Base-by-base conservation (phyloP, 2,113 vertebrate genomes). In the Irena cyanogastra region DNA sequence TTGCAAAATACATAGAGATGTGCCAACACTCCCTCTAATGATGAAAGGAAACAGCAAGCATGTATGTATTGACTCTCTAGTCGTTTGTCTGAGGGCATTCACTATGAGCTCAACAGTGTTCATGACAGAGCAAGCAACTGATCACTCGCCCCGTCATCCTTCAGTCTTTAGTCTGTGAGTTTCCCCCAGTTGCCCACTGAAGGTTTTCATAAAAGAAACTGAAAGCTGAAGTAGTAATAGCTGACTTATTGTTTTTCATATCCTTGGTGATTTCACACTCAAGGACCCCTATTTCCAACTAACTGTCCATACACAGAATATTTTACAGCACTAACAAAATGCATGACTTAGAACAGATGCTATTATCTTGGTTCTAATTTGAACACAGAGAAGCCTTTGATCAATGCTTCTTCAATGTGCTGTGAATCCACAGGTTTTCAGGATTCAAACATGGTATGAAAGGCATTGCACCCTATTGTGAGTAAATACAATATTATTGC, bases 351-450 rank as follows among this genome's bases (percentile, higher is more conserved):
- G 52, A 90, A 88, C 19, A 86, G 72, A 94, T 54, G 44, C 72
- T 90, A 78, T 94, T 89, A 91, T 93, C 57, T 72, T 61, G 44
- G 37, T 72, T 87, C 84, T 77, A 61, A 81, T 87, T 65, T 84
- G 93, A 94, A 75, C 60, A 90, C n/a, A 65, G 91, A 85, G 39
- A 22, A 89, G 65, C 24, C 84, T 94, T 95, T 94, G 80, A 94
- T 94, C 91, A 87, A 65, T 65, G 83, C 19, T 37, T 79, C 91
- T 95, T 85, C 72, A 85, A 39, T 52, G 16, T 76, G 37, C 84
- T 82, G 41, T 24, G 41, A 85, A 85, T 72, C 69, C 61, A 76
- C 74, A 83, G 56, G 30, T 91, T 93, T 76, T 61, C 79, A 80
- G 45, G 50, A 94, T 86, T 88, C 70, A 76, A 85, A 90, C 2